Evolutionary conservation across 2,797 vertebrate species (phyloP).

Genomic region (Enteromius paludinosus): DNA sequence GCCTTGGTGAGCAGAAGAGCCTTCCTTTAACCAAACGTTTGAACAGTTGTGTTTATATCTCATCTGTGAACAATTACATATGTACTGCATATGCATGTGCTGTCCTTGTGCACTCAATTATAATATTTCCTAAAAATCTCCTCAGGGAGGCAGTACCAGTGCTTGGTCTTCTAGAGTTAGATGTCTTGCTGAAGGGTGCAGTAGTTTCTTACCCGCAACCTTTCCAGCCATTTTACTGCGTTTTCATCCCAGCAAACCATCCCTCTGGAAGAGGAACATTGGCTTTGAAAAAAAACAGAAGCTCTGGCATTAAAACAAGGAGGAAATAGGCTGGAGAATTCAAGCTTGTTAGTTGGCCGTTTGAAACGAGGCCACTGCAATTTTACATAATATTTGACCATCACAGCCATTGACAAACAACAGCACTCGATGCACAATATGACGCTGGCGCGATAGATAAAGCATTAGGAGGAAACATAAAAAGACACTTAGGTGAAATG

Average conservation of each 20-base stretch:
- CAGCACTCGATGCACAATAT: background rate
- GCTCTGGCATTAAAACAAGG: background rate
- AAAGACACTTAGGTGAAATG: constrained; percentile 24
- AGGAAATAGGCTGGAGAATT: background rate
- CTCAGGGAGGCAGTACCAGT: background rate
- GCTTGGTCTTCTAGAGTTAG: background rate
- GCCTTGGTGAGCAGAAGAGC: background rate
- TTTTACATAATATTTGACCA: constrained; percentile 7
- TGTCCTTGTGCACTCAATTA: background rate
- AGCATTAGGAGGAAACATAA: constrained; percentile 15
- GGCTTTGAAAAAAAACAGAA: background rate
- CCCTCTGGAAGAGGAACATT: background rate
- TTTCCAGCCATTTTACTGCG: background rate
- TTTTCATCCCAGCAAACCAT: background rate
- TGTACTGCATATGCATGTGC: too few relatives aligned
- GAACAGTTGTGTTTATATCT: background rate
- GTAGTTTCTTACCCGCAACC: background rate
- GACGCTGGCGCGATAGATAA: background rate
- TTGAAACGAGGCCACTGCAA: background rate
- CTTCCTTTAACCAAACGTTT: background rate
- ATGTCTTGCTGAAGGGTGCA: background rate
- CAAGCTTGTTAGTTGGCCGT: background rate
- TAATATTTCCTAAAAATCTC: background rate
- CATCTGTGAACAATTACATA: too few relatives aligned
- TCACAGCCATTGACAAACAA: constrained; percentile 8